Evolutionary conservation across 1,140 invertebrate genomes (phyloP).

Genomic region (Bemisia tabaci): DNA sequence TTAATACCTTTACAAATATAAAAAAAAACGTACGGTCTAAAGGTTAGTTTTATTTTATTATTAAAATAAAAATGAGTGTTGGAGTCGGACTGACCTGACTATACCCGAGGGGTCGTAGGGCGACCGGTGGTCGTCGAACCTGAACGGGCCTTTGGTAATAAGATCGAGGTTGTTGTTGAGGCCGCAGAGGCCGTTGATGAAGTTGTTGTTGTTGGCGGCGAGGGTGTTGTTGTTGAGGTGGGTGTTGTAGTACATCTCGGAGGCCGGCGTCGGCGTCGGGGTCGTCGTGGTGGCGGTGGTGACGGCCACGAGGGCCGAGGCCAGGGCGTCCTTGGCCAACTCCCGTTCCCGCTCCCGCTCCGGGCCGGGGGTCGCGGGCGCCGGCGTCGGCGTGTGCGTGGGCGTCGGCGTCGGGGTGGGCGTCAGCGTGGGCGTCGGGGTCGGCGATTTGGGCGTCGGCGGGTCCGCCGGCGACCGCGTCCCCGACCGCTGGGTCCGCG

Average conservation of each 20-base stretch:
- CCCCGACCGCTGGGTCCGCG: not conserved
- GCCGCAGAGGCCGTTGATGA: slow-evolving; percentile 27
- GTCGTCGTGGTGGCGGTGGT: slow-evolving; percentile 11
- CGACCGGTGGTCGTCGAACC: slow-evolving; percentile 63
- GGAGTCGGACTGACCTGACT: not conserved
- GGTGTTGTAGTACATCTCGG: slow-evolving; percentile 14
- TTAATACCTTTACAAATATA: too few relatives aligned
- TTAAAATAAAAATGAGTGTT: not conserved
- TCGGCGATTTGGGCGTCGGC: too few relatives aligned
- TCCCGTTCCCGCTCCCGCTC: not conserved
- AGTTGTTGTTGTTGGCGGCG: slow-evolving; percentile 16
- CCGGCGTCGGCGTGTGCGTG: not conserved
- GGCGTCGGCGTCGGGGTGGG: not conserved
- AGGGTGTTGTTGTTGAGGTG: slow-evolving; percentile 23
- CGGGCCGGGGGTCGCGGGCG: not conserved
- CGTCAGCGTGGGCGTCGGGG: too few relatives aligned
- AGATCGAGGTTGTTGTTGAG: slow-evolving; percentile 37
- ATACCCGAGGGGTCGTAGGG: not conserved
- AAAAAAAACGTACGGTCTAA: not conserved
- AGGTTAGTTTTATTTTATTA: not conserved
- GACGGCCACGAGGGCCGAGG: not conserved
- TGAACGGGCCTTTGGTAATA: slow-evolving; percentile 54
- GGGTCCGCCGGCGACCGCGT: too few relatives aligned
- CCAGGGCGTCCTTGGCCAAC: too few relatives aligned
- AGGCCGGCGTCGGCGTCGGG: slow-evolving; percentile 29